Evolutionary conservation across 2,888 invertebrate genomes (phyloP).

Genomic region (Lapara coniferarum): DNA sequence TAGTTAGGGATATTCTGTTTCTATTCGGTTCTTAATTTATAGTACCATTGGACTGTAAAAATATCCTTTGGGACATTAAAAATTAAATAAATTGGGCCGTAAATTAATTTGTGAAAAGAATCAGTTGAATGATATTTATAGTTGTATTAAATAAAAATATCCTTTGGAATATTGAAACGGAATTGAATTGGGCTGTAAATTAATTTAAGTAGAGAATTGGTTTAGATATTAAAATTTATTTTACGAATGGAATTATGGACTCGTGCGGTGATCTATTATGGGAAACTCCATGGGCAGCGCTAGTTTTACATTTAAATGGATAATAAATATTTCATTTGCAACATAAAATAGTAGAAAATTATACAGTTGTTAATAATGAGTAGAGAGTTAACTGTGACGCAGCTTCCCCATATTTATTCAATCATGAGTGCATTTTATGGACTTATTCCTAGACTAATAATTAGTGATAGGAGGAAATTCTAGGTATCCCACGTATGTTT

Average conservation of each 20-base stretch:
- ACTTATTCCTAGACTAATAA: too few species aligned
- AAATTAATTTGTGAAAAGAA: slow-evolving; percentile 61
- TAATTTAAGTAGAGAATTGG: slow-evolving; percentile 53
- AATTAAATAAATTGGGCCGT: slow-evolving; percentile 62
- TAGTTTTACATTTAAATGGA: not conserved
- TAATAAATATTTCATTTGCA: not conserved
- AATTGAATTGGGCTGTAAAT: slow-evolving; percentile 65
- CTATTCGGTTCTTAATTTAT: slow-evolving; percentile 51
- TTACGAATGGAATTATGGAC: slow-evolving; percentile 23
- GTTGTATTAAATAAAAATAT: slow-evolving; percentile 51
- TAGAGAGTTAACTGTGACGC: not conserved
- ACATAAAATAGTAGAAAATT: not conserved
- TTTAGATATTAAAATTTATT: slow-evolving; percentile 24
- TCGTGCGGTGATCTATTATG: slow-evolving; percentile 13
- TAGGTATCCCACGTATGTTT: too few species aligned
- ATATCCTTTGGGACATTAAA: slow-evolving; percentile 52
- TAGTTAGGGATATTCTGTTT: slow-evolving; percentile 40
- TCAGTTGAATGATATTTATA: slow-evolving; percentile 40
- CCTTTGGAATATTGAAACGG: slow-evolving; percentile 51
- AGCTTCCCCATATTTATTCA: not conserved
- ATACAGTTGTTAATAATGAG: not conserved
- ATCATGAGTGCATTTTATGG: too few species aligned
- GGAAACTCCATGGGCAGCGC: not conserved
- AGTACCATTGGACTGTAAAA: slow-evolving; percentile 44
- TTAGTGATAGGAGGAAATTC: too few species aligned